Conservation (phyloP, 2,113 vertebrate species). For the Turdus rufiventris region DNA sequence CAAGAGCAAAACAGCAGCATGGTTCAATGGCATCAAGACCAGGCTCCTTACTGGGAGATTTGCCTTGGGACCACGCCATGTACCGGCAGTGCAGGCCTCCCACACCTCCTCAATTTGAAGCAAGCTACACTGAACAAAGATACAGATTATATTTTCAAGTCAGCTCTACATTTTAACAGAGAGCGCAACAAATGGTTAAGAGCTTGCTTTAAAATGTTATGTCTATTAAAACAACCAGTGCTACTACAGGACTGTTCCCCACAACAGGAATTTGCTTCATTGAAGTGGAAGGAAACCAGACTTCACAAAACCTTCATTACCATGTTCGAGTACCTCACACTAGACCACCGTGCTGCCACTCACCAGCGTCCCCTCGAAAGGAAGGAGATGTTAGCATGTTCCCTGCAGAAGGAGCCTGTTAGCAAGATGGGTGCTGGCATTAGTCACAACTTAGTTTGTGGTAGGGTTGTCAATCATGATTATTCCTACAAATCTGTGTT, state of each 20-base stretch:
- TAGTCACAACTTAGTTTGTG: not conserved
- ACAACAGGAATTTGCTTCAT: not conserved
- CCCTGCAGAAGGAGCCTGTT: not conserved
- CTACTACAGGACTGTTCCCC: not conserved
- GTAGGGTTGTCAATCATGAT: not conserved
- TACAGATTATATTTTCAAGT: not conserved
- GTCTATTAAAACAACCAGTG: not conserved
- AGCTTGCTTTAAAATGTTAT: not conserved
- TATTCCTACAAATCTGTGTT: constrained; percentile 6
- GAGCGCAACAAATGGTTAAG: not conserved
- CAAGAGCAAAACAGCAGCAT: not conserved
- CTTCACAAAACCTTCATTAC: not conserved
- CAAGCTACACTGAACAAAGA: not conserved
- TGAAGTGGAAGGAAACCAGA: constrained; percentile 14
- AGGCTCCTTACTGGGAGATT: not conserved
- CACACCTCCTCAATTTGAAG: not conserved
- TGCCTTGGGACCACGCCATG: not conserved
- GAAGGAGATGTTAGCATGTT: not conserved
- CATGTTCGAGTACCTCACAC: not conserved
- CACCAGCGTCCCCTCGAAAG: not conserved
- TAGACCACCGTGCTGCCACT: not conserved
- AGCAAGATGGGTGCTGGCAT: not conserved
- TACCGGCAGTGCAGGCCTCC: not conserved
- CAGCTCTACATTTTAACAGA: not conserved
- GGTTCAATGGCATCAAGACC: not conserved